Evolutionary conservation across 2,797 vertebrate genomes (phyloP).

Genomic region (Catamblyrhynchus diadema): DNA sequence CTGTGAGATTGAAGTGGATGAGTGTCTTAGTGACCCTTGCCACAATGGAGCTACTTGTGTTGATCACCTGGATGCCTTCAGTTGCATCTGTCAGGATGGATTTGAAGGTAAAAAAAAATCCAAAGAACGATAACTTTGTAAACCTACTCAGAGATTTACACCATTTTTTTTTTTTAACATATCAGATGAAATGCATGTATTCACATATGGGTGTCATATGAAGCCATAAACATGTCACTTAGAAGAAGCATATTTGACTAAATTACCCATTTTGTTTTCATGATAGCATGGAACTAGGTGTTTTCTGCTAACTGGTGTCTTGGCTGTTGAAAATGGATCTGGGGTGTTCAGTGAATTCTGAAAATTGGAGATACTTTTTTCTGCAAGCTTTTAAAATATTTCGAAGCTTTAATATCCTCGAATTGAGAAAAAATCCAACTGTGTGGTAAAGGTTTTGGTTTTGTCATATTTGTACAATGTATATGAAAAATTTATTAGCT

Average conservation of each 20-base stretch:
- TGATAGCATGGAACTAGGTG: not conserved
- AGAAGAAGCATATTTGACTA: not conserved
- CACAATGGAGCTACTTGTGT: slow-evolving; percentile 75
- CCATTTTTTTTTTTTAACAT: not conserved
- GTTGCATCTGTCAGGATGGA: slow-evolving; percentile 76
- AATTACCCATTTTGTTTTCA: not conserved
- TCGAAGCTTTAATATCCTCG: not conserved
- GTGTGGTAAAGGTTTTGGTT: not conserved
- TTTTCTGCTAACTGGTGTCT: not conserved
- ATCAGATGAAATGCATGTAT: not conserved
- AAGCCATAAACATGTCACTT: not conserved
- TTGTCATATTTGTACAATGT: not conserved
- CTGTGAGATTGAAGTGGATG: slow-evolving; percentile 83
- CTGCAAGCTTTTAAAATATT: not conserved
- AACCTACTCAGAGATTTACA: not conserved
- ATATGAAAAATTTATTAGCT: not conserved
- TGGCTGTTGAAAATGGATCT: not conserved
- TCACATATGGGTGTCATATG: not conserved
- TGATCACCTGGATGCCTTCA: slow-evolving; percentile 80
- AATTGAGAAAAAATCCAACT: not conserved
- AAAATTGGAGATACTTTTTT: not conserved
- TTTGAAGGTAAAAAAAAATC: slow-evolving; percentile 75
- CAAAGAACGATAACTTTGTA: not conserved
- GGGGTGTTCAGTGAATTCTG: not conserved
- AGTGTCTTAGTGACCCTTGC: slow-evolving; percentile 82